A percentile compares a stretch with the other conserved stretches of the same genome.
Evolutionary conservation across 2,113 vertebrate species (phyloP).

Genomic region (Gadus macrocephalus): DNA sequence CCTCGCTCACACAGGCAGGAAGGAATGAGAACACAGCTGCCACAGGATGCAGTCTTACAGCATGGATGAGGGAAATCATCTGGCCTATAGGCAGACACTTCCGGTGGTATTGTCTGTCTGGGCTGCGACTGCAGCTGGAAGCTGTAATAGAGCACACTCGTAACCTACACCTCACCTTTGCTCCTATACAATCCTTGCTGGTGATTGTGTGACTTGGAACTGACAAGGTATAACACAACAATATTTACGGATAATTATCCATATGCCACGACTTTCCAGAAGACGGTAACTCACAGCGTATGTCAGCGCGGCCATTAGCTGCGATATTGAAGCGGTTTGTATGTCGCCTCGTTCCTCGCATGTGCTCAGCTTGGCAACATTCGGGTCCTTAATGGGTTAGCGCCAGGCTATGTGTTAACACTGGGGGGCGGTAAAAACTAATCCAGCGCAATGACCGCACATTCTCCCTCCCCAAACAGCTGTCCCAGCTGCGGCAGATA

Average conservation of each 20-base stretch:
- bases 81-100: too few species aligned
- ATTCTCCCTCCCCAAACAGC: too few species aligned
- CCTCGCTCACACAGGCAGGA: not conserved
- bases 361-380: not conserved
- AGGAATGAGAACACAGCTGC: not conserved
- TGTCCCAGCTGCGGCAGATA: too few species aligned
- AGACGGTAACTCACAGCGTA: constrained; percentile 53
- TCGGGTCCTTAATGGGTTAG: not conserved
- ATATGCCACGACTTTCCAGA: constrained; percentile 69
- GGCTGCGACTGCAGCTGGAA: too few species aligned
- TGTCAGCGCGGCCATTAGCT: constrained; percentile 69
- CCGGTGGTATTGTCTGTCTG: too few species aligned
- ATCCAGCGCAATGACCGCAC: too few species aligned
- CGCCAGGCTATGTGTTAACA: not conserved
- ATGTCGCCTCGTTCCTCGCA: constrained; percentile 52
- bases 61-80: too few species aligned
- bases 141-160: constrained; percentile 36
- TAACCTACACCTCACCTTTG: constrained; percentile 62
- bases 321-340: constrained; percentile 60
- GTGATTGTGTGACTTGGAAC: constrained; percentile 13
- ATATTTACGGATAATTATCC: constrained; percentile 69
- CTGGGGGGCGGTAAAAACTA: too few species aligned
- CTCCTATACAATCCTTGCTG: constrained; percentile 45
- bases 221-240: constrained; percentile 48
- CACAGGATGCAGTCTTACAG: too few species aligned